Evolutionary conservation across 2,797 vertebrate species (phyloP).

Genomic region (Propithecus deckenii): DNA sequence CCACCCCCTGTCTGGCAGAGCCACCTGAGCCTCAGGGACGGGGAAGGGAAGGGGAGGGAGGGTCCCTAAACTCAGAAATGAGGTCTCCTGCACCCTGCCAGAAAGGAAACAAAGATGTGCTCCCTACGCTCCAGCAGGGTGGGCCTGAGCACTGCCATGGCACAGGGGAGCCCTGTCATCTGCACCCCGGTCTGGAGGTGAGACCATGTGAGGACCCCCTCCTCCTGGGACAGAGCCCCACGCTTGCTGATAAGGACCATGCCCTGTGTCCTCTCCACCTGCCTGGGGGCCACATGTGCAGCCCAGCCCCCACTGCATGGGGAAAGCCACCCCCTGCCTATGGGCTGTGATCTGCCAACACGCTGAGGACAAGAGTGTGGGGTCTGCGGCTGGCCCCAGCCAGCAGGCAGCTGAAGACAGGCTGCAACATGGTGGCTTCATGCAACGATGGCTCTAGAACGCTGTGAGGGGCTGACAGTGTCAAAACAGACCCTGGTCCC

Average conservation of each 20-base stretch:
- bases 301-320: fast-evolving
- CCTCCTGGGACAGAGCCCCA: not conserved
- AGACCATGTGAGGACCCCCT: fast-evolving
- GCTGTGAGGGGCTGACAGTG: fast-evolving
- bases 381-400: not conserved
- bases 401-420: not conserved
- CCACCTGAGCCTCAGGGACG: not conserved
- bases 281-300: not conserved
- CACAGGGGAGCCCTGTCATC: not conserved
- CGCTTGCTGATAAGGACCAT: not conserved
- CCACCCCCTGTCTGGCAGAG: not conserved
- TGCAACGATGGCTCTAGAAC: not conserved
- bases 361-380: not conserved
- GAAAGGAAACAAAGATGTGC: not conserved
- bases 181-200: not conserved
- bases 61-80: not conserved
- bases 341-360: too few species aligned
- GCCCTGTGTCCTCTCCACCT: not conserved
- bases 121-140: not conserved
- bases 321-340: not conserved
- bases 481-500: not conserved
- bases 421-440: not conserved
- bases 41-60: not conserved
- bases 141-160: fast-evolving
- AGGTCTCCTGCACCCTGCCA: not conserved